Evolutionary conservation across 2,113 vertebrate species (phyloP), one percentile per base, ranked within the genome.

Genomic region (Percina caprodes): DNA sequence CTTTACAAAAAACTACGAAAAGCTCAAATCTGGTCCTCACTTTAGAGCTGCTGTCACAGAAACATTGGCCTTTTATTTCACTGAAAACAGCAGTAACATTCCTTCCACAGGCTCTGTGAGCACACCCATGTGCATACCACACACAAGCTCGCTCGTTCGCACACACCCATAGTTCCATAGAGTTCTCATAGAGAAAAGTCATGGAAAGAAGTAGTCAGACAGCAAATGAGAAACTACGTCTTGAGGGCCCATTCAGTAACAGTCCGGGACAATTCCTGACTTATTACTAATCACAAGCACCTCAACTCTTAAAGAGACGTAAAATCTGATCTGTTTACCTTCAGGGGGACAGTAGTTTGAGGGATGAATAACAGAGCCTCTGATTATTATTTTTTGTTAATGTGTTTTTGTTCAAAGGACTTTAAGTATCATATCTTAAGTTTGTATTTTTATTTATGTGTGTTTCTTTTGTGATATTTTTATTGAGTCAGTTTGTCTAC

Each of bases 161-260:
- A 65, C 48, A 56, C 77, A 82, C 48, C 9, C 48, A 66, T 2
- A 66, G 9, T 5, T n/a, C n/a, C n/a, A n/a, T n/a, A n/a, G n/a
- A n/a, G n/a, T n/a, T n/a, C n/a, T n/a, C n/a, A n/a, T n/a, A n/a
- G 21, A 35, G 23, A 2, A 23, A 6, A 85, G 79, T 86, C 60
- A 63, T n/a, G 89, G 93, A 89, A 89, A 87, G 54, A 70, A 74
- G 48, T 2, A 66, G 49, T 93, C 85, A 88, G n/a, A 61, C 60
- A 54, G 16, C 19, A 61, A 69, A 30, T 58, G 21, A 79, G 52
- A 68, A 74, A 76, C 21, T 23, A 51, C 77, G 69, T 85, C 52
- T 48, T 79, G 1, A 56, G 46, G 58, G 35, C 42, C 14, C 12
- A 15, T 26, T 79, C 35, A 69, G 72, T 6, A 19, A 45, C 56